phyloP scores from a whole-genome alignment of 2,113 vertebrate genomes.

The Triplophysa siluroides region DNA sequence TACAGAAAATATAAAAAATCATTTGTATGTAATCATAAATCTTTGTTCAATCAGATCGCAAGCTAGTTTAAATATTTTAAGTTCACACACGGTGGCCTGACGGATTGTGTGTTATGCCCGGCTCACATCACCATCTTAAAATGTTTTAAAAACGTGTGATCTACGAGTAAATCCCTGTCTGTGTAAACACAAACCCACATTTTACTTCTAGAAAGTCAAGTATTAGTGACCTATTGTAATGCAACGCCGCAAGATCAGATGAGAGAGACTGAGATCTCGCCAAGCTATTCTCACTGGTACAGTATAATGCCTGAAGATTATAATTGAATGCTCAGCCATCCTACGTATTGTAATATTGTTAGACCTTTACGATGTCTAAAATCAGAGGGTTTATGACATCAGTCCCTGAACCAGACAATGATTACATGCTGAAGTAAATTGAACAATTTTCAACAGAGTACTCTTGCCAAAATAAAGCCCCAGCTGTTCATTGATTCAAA shows the following conservation, averaged over 20 bases:
- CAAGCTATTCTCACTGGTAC: conserved; percentile 18
- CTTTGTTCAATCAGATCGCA: no score
- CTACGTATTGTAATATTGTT: not conserved
- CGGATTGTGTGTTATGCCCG: no score
- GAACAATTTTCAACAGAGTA: no score
- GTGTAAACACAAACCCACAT: conserved; percentile 30
- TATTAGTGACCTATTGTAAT: conserved; percentile 16
- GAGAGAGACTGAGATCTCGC: conserved; percentile 4
- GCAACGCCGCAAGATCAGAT: conserved; percentile 8
- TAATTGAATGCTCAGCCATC: not conserved
- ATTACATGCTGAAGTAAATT: not conserved
- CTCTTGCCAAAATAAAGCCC: not conserved
- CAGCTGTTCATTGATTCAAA: conserved; percentile 10
- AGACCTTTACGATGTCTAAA: not conserved
- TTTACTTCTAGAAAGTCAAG: conserved; percentile 32
- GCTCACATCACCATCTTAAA: no score
- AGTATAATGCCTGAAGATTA: not conserved
- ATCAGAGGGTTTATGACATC: not conserved
- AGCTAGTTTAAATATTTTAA: no score
- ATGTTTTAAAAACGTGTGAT: not conserved
- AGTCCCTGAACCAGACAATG: not conserved
- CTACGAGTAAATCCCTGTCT: not conserved
- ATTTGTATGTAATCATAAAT: no score
- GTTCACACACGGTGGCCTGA: no score
- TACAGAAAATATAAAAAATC: no score